Conservation (phyloP, 2,113 vertebrate species). For the Pachycephala philippinensis region DNA sequence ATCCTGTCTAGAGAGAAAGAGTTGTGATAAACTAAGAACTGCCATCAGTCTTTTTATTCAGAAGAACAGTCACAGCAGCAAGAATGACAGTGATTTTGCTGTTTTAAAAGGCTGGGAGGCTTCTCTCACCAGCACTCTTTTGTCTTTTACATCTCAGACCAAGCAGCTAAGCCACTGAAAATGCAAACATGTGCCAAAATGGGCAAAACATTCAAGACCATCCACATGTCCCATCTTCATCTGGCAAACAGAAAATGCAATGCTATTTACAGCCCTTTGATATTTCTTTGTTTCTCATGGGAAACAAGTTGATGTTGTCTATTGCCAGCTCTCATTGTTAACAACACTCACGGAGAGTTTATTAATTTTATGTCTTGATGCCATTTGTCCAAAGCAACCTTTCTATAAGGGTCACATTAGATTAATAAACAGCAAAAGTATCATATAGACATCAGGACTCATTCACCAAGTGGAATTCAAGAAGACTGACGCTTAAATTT, state of each 20-base stretch:
- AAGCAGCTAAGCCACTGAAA: not conserved
- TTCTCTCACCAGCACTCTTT: not conserved
- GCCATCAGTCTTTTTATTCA: not conserved
- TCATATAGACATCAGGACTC: not conserved
- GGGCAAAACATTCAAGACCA: not conserved
- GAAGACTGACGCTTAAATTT: not conserved
- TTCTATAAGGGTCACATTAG: not conserved
- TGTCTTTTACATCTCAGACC: not conserved
- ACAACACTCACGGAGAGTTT: constrained; percentile 3
- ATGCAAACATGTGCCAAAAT: not conserved
- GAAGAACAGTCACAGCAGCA: not conserved
- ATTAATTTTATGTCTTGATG: not conserved
- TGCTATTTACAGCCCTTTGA: constrained; percentile 3
- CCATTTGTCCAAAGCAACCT: not conserved
- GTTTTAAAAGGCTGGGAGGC: not conserved
- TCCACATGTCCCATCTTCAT: not conserved
- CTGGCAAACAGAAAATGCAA: constrained; percentile 26
- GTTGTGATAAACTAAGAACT: not conserved
- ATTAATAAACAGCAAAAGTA: not conserved
- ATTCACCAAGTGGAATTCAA: not conserved
- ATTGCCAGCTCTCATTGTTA: constrained; percentile 9
- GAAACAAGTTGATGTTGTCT: constrained; percentile 15
- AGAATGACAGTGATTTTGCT: not conserved
- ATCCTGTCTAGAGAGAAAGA: not conserved
- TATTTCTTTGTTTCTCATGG: constrained; percentile 55